phyloP scores from a whole-genome alignment of 2,113 vertebrate species.

The Hippocampus comes region DNA sequence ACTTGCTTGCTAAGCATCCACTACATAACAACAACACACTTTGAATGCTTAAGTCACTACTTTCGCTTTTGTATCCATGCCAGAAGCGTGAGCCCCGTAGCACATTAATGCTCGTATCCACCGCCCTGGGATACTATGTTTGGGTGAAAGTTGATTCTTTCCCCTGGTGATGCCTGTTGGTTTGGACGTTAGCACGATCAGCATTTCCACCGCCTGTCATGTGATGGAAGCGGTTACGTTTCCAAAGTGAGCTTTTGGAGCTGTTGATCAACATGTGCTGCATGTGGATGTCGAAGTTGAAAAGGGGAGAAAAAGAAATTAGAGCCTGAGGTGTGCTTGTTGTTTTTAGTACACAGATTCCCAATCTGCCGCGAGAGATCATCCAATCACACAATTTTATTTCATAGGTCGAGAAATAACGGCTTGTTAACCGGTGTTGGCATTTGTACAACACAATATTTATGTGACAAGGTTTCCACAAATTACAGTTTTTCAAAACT shows the following conservation, averaged over 20 bases:
- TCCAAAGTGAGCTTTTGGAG: not conserved
- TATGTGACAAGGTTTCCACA: too few species aligned
- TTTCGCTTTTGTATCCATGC: not conserved
- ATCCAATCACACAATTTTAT: too few species aligned
- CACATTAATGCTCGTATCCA: not conserved
- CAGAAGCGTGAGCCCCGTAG: not conserved
- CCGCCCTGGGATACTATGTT: not conserved
- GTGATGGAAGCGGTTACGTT: not conserved
- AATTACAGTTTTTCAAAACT: too few species aligned
- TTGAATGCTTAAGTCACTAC: not conserved
- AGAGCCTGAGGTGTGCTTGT: not conserved
- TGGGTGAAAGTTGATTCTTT: not conserved
- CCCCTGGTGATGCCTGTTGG: not conserved
- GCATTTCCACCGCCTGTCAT: not conserved
- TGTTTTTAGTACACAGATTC: not conserved
- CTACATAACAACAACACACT: slow-evolving; percentile 28
- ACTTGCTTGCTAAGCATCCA: slow-evolving; percentile 40
- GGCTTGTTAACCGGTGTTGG: not conserved
- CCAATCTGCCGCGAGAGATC: too few species aligned
- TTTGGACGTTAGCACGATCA: not conserved
- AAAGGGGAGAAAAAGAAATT: not conserved
- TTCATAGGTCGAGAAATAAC: not conserved
- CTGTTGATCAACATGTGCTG: not conserved
- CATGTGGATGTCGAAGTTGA: not conserved
- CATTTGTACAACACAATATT: too few species aligned